phyloP scores from a whole-genome alignment of 2,113 vertebrate species.

The Aegithalos caudatus region DNA sequence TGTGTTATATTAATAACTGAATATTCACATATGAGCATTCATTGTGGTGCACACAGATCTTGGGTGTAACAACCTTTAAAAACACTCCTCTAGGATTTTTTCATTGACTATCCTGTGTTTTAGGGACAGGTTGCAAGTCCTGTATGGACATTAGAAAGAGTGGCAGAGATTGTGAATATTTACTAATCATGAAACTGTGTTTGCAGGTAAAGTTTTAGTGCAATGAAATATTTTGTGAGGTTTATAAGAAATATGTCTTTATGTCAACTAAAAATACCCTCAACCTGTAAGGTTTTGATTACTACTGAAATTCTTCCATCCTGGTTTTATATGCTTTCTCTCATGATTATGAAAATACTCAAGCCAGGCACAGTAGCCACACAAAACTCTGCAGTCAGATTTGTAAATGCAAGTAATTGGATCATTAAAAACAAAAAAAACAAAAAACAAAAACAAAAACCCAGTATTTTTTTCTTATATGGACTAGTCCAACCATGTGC shows the following conservation, averaged over 20 bases:
- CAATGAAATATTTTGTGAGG: not conserved
- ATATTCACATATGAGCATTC: not conserved
- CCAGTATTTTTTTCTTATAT: not conserved
- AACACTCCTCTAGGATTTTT: not conserved
- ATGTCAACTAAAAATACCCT: not conserved
- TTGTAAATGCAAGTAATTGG: not conserved
- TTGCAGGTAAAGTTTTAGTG: not conserved
- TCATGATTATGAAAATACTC: not conserved
- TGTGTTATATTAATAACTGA: not conserved
- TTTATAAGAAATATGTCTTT: not conserved
- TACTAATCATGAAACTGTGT: not conserved
- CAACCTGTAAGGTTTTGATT: not conserved
- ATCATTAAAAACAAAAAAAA: too few relatives aligned
- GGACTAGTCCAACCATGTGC: not conserved
- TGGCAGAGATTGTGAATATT: not conserved
- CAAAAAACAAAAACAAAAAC: too few relatives aligned
- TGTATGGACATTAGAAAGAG: not conserved
- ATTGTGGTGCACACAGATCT: not conserved
- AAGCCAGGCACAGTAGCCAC: not conserved
- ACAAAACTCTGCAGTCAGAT: not conserved
- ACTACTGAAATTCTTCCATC: not conserved
- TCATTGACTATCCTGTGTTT: not conserved
- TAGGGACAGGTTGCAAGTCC: not conserved
- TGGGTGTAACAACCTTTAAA: not conserved
- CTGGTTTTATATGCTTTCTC: not conserved